These are phyloP conservation scores for Melanotus villosus DNA, from an alignment of 2,888 invertebrate genomes.

Conservation along the genomic window DNA sequence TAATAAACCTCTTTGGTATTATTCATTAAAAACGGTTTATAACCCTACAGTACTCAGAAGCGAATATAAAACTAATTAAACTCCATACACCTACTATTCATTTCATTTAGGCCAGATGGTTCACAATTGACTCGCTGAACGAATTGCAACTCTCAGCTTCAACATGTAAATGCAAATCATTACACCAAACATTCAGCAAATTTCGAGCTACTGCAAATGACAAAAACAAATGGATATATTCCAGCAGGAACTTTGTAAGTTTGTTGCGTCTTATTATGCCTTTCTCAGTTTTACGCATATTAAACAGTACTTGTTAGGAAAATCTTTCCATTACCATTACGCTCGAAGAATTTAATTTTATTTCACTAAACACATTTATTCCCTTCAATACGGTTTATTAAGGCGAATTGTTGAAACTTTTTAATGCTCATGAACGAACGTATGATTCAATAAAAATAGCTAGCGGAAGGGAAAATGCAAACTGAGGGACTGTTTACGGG, in stretches of 20 bases:
- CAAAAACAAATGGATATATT: slow-evolving; percentile 21
- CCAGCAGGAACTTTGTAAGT: slow-evolving; percentile 1
- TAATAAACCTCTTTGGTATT: no score
- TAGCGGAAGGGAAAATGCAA: no score
- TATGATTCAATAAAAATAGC: no score
- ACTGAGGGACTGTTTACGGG: no score
- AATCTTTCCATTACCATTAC: no score
- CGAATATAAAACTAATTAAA: slow-evolving; percentile 4
- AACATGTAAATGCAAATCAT: slow-evolving; percentile 35
- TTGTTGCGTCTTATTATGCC: slow-evolving; percentile 3
- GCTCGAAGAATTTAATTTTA: no score
- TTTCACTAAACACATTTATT: no score
- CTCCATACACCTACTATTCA: background rate
- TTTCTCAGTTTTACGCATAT: slow-evolving; percentile 18
- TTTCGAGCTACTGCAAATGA: slow-evolving; percentile 21
- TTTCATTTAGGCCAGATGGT: background rate
- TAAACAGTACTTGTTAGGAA: slow-evolving; percentile 8
- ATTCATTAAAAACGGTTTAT: no score
- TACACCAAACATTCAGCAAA: slow-evolving; percentile 22
- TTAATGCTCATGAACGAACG: no score
- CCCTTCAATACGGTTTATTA: no score
- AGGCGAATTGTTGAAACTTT: no score
- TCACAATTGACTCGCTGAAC: slow-evolving; percentile 19
- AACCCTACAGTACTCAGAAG: background rate
- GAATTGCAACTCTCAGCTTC: slow-evolving; percentile 17